Conservation (phyloP, 2,113 vertebrate species). For the Siniperca knerii region DNA sequence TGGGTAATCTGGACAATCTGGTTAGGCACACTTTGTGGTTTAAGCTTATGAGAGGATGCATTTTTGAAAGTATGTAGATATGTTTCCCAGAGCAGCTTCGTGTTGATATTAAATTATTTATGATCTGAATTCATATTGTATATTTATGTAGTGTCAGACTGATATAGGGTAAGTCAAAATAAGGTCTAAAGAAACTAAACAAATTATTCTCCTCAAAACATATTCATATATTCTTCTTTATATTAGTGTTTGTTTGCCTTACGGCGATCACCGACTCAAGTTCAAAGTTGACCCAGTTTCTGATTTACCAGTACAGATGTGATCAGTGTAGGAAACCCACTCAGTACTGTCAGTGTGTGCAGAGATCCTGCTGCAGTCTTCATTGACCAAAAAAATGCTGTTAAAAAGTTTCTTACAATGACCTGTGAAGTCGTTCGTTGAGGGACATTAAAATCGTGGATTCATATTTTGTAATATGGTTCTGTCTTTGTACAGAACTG, state of each 20-base stretch:
- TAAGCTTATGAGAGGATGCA: slow-evolving; percentile 23
- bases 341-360: slow-evolving; percentile 14
- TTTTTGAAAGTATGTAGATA: slow-evolving; percentile 68
- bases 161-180: slow-evolving; percentile 58
- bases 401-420: background rate
- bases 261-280: slow-evolving; percentile 55
- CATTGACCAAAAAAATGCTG: slow-evolving; percentile 13
- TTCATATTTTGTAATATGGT: background rate
- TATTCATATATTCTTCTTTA: slow-evolving; percentile 78
- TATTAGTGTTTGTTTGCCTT: slow-evolving; percentile 68
- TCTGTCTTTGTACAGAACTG: background rate
- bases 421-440: background rate
- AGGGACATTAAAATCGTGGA: background rate
- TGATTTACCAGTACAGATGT: slow-evolving; percentile 52
- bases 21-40: background rate
- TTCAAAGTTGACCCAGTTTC: slow-evolving; percentile 76
- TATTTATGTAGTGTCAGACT: slow-evolving; percentile 50
- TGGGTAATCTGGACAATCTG: background rate
- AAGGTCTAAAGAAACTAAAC: slow-evolving; percentile 59
- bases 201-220: slow-evolving; percentile 55
- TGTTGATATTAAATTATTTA: slow-evolving; percentile 58
- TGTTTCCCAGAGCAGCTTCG: slow-evolving; percentile 35
- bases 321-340: slow-evolving; percentile 27
- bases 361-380: slow-evolving; percentile 7
- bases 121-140: slow-evolving; percentile 48